A percentile compares a stretch with the other conserved stretches of the same genome.
These are phyloP conservation scores for Unio pictorum DNA, from an alignment of 2,888 invertebrate genomes.

Conservation along the genomic window DNA sequence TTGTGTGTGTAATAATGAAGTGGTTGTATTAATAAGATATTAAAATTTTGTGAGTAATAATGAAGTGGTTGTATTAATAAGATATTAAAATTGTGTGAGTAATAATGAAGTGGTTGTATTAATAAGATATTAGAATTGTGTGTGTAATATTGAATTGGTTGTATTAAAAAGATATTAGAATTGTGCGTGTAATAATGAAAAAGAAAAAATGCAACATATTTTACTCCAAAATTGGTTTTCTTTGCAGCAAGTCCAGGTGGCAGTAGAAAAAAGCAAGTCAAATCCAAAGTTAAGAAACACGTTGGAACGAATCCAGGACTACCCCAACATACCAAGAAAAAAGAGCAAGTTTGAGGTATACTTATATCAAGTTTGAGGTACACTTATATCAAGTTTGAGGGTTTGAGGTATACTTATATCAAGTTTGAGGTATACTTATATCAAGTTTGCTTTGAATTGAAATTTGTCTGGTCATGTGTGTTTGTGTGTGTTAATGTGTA, in stretches of 20 bases:
- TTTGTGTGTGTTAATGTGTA: background rate
- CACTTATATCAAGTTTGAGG: too few species aligned
- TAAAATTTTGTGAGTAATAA: too few species aligned
- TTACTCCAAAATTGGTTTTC: background rate
- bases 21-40: too few species aligned
- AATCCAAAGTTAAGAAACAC: constrained; percentile 77
- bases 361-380: background rate
- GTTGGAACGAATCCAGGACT: constrained; percentile 80
- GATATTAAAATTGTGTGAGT: too few species aligned
- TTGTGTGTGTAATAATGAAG: too few species aligned
- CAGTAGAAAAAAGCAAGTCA: constrained; percentile 77
- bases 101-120: too few species aligned
- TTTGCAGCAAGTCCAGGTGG: constrained; percentile 75
- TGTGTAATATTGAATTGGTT: too few species aligned
- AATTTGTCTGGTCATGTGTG: background rate
- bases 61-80: too few species aligned
- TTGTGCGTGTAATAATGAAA: too few species aligned
- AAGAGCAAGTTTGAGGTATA: constrained; percentile 81
- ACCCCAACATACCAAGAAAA: constrained; percentile 89
- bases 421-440: constrained; percentile 77
- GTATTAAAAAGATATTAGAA: too few species aligned
- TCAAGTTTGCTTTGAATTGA: background rate
- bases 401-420: constrained; percentile 74
- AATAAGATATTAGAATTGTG: too few species aligned
- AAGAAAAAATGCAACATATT: background rate